Percentiles rank a stretch among this genome's conserved stretches.
Evolutionary conservation across 2,888 invertebrate species (phyloP).

Genomic region (Chrysotoxum bicinctum): DNA sequence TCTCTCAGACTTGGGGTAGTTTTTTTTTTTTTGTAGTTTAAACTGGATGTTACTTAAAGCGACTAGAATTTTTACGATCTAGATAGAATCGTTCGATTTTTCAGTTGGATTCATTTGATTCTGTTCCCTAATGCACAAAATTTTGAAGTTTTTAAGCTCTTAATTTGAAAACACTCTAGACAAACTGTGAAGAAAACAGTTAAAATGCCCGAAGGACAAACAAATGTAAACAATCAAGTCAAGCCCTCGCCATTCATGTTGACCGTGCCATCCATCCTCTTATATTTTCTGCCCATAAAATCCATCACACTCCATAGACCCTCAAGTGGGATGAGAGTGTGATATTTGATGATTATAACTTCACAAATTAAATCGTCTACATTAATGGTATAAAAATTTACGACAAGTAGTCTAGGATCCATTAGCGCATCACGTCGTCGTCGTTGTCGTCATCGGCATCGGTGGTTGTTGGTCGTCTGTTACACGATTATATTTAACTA

Average conservation of each 20-base stretch:
- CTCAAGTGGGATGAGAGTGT: background rate
- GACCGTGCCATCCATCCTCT: background rate
- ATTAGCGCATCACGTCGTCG: slow-evolving; percentile 20
- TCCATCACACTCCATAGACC: background rate
- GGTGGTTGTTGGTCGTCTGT: background rate
- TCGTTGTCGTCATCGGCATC: background rate
- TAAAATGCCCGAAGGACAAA: slow-evolving; percentile 25
- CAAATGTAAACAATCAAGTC: background rate
- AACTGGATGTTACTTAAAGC: background rate
- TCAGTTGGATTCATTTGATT: too few species aligned
- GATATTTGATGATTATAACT: slow-evolving; percentile 53
- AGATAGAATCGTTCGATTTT: too few species aligned
- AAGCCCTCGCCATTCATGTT: background rate
- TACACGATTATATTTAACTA: background rate
- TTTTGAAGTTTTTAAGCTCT: too few species aligned
- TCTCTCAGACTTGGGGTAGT: background rate
- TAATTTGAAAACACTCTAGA: background rate
- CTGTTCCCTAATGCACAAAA: too few species aligned
- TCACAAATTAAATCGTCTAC: slow-evolving; percentile 43
- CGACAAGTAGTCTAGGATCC: slow-evolving; percentile 40
- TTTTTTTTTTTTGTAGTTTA: background rate
- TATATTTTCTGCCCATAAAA: background rate
- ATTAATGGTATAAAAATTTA: slow-evolving; percentile 56
- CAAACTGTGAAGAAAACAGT: background rate
- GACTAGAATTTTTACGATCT: too few species aligned